phyloP scores from a whole-genome alignment of 2,888 invertebrate species.

The Pantelozetes paolii region DNA sequence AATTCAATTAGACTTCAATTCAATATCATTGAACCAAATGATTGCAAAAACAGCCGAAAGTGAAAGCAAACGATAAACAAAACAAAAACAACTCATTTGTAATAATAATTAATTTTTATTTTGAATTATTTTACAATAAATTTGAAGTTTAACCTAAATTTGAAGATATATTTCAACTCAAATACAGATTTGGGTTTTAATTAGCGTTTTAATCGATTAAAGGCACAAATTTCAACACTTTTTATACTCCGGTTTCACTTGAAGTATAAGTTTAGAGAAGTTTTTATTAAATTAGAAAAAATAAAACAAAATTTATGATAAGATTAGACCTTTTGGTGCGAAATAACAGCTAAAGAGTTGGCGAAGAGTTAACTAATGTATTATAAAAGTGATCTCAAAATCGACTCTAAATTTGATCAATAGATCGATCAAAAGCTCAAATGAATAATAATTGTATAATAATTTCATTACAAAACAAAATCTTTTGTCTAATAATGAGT shows the following conservation, averaged over 20 bases:
- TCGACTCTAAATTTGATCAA: slow-evolving; percentile 11
- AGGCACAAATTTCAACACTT: not conserved
- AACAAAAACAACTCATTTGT: not conserved
- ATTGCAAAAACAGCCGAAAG: not conserved
- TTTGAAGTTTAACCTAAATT: too few relatives aligned
- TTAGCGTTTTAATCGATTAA: not conserved
- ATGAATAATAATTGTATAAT: not conserved
- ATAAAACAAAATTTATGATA: not conserved
- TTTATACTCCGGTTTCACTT: not conserved
- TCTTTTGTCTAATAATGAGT: slow-evolving; percentile 18
- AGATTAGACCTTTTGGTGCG: slow-evolving; percentile 2
- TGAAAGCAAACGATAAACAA: not conserved
- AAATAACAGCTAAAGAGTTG: not conserved
- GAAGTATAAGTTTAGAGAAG: not conserved
- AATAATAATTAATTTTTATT: slow-evolving; percentile 15
- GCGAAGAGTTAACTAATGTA: not conserved
- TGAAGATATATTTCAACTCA: slow-evolving; percentile 1
- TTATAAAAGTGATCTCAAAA: too few relatives aligned
- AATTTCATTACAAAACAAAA: slow-evolving; percentile 7
- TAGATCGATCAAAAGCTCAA: slow-evolving; percentile 19
- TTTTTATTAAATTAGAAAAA: not conserved
- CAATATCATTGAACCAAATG: not conserved
- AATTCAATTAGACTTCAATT: not conserved
- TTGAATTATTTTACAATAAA: slow-evolving; percentile 19
- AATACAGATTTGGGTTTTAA: not conserved